Evolutionary conservation across 2,113 vertebrate genomes (phyloP).

Genomic region (Lycocorax pyrrhopterus): DNA sequence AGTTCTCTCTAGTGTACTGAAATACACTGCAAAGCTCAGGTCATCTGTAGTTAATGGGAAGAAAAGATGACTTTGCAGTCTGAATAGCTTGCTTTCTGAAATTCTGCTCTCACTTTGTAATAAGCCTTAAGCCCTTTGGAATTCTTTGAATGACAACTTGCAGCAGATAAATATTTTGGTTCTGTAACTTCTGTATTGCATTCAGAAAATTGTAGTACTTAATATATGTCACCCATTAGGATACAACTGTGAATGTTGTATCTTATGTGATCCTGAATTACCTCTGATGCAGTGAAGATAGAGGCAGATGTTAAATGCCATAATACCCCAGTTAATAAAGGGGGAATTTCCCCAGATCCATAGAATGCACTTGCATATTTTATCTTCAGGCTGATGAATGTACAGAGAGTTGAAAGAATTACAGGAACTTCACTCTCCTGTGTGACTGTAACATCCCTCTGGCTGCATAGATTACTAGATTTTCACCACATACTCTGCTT

Average conservation of each 20-base stretch:
- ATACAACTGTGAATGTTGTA: neutral
- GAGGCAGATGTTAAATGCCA: neutral
- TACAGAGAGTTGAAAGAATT: neutral
- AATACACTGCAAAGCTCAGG: neutral
- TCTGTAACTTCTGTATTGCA: neutral
- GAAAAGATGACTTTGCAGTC: conserved; percentile 12
- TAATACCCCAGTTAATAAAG: neutral
- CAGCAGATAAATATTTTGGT: neutral
- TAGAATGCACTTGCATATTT: neutral
- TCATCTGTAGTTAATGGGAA: neutral
- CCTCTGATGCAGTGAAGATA: neutral
- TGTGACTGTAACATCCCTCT: neutral
- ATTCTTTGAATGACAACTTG: neutral
- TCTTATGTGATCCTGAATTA: neutral
- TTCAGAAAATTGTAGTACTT: neutral
- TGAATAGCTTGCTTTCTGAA: neutral
- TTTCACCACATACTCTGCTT: neutral
- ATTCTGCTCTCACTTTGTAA: neutral
- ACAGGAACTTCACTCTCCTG: neutral
- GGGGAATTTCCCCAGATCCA: neutral
- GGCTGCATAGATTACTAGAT: neutral
- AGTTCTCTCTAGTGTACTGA: neutral
- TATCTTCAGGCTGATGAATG: neutral
- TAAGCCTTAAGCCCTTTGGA: neutral
- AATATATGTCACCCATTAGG: neutral